A percentile compares a stretch with the other conserved stretches of the same genome.
Conservation (phyloP, 1,140 invertebrate genomes). For the Hylaeus volcanicus region DNA sequence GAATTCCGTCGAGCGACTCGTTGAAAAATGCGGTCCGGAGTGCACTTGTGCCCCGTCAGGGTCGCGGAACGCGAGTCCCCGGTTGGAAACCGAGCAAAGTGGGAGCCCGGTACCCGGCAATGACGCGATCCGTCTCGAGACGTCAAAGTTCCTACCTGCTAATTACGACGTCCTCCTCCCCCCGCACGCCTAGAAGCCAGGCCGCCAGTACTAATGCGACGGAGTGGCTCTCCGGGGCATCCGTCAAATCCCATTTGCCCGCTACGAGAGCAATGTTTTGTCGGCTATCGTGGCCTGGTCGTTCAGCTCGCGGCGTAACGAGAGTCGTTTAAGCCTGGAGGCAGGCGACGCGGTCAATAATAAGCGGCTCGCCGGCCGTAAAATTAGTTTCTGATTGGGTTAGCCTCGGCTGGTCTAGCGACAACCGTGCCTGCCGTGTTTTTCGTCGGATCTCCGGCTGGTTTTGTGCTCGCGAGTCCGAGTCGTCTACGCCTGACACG, state of each 20-base stretch:
- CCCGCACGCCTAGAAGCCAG: conserved; percentile 7
- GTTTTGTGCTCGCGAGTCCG: neutral
- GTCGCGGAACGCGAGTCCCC: neutral
- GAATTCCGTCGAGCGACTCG: conserved; percentile 5
- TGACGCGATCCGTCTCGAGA: conserved; percentile 33
- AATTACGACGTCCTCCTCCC: conserved; percentile 27
- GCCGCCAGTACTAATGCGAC: conserved; percentile 38
- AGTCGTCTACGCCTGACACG: no score
- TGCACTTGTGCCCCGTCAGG: neutral
- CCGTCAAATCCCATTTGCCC: conserved; percentile 48
- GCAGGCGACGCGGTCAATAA: conserved; percentile 28
- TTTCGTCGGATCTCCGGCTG: neutral
- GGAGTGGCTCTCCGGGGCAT: conserved; percentile 42
- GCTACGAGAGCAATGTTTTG: conserved; percentile 8
- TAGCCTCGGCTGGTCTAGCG: conserved; percentile 9
- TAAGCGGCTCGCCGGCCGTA: conserved; percentile 31
- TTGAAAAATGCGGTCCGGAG: neutral
- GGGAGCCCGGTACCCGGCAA: neutral
- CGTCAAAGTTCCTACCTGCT: conserved; percentile 43
- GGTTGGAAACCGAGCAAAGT: conserved; percentile 2
- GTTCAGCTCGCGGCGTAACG: conserved; percentile 5
- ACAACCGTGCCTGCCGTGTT: neutral
- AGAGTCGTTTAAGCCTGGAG: conserved; percentile 22
- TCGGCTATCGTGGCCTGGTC: neutral
- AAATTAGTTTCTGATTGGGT: conserved; percentile 50